A percentile compares a stretch with the other conserved stretches of the same genome.
phyloP scores from a whole-genome alignment of 1,140 invertebrate genomes.

The Cotesia chilonis region DNA sequence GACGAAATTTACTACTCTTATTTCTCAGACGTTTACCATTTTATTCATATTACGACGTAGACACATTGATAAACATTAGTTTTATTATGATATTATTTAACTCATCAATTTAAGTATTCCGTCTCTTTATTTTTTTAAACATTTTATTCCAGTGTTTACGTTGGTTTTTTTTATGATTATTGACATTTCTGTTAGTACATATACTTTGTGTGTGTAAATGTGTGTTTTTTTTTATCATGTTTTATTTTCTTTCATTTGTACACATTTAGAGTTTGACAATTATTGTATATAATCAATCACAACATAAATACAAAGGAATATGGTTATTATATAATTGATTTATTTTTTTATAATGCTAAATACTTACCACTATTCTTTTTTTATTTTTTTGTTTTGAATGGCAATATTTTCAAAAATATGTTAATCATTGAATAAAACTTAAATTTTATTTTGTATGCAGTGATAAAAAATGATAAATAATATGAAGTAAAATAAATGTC shows the following conservation, averaged over 20 bases:
- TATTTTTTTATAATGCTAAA: conserved; percentile 26
- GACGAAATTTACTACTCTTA: conserved; percentile 47
- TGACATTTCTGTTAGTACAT: conserved; percentile 35
- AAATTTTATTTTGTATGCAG: too few species aligned
- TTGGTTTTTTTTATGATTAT: conserved; percentile 18
- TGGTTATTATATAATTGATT: conserved; percentile 53
- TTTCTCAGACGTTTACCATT: conserved; percentile 27
- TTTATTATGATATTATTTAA: background rate
- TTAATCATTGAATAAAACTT: too few species aligned
- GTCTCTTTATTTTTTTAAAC: too few species aligned
- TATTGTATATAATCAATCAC: conserved; percentile 56
- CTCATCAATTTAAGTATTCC: too few species aligned
- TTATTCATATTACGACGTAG: conserved; percentile 44
- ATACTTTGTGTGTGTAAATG: conserved; percentile 37
- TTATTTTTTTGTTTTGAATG: conserved; percentile 10
- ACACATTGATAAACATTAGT: conserved; percentile 1
- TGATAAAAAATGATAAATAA: too few species aligned
- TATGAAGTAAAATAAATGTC: too few species aligned
- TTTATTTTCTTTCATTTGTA: conserved; percentile 10
- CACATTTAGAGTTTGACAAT: conserved; percentile 46
- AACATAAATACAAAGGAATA: conserved; percentile 18
- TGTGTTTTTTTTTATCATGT: conserved; percentile 8
- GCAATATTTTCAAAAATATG: too few species aligned
- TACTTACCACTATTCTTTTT: conserved; percentile 19
- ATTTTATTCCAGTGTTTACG: conserved; percentile 8